Evolutionary conservation across 2,113 vertebrate species (phyloP).

Genomic region (Pterophyllum scalare): DNA sequence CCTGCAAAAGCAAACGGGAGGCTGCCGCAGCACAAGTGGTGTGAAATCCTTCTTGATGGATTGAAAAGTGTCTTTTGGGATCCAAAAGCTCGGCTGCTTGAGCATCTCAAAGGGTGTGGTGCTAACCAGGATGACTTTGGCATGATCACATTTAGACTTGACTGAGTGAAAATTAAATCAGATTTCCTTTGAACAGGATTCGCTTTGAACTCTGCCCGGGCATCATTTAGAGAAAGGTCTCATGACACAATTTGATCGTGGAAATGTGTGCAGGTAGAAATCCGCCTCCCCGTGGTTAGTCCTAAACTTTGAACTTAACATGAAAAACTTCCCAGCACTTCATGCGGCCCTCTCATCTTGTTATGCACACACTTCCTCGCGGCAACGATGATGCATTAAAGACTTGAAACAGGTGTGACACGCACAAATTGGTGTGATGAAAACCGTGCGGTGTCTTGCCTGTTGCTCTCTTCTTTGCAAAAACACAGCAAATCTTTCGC

Average conservation of each 20-base stretch:
- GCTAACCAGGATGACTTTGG: constrained; percentile 65
- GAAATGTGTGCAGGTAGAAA: constrained; percentile 70
- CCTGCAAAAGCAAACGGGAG: constrained; percentile 55
- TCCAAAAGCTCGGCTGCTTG: constrained; percentile 52
- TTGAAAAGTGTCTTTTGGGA: constrained; percentile 72
- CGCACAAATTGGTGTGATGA: constrained; percentile 59
- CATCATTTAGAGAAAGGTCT: constrained; percentile 71
- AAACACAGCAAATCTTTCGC: constrained; percentile 36
- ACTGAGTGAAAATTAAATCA: constrained; percentile 70
- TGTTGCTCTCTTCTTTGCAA: constrained; percentile 25
- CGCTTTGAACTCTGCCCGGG: constrained; percentile 74
- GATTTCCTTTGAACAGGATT: constrained; percentile 71
- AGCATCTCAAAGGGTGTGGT: constrained; percentile 65
- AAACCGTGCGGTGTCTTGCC: constrained; percentile 51
- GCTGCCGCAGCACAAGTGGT: constrained; percentile 51
- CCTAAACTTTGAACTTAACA: constrained; percentile 74
- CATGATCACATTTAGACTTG: constrained; percentile 67
- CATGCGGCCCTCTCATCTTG: constrained; percentile 59
- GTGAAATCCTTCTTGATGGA: constrained; percentile 77
- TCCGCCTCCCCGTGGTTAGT: constrained; percentile 57
- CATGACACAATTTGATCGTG: constrained; percentile 68
- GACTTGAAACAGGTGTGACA: constrained; percentile 58
- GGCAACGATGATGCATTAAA: constrained; percentile 66
- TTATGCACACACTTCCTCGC: constrained; percentile 45
- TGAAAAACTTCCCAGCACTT: constrained; percentile 65